Evolutionary conservation across 2,797 vertebrate genomes (phyloP), one percentile per base, ranked within the genome.

Genomic region (Pampus argenteus): DNA sequence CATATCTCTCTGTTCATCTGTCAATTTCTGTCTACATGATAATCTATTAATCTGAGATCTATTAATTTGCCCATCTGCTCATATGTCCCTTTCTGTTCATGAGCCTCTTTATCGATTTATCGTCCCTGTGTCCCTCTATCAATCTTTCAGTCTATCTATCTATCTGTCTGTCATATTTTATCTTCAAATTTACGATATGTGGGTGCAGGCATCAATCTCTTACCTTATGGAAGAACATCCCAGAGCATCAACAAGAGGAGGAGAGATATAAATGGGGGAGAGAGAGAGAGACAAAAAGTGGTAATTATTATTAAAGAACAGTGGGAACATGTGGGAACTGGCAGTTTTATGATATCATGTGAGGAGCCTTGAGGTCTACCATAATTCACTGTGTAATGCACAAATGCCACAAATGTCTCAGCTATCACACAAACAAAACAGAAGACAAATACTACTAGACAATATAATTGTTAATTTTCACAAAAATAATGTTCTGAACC

Each of bases 141-240:
- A 40, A 40, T 40, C 38, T 17, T 40, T 3, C 3, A 4, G 0
- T 36, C 51, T 18, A 26, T 71, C 42, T 44, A 29, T 71, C 31
- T 22, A 17, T 60, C 34, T 25, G 5, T 70, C 5, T 56, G 9
- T 50, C 40, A 29, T 57, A 25, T 8, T 28, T 31, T 8, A 28
- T 7, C 11, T 15, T 66, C 9, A 28, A 34, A 15, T 4, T 20
- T 51, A 9, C 36, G 56, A 70, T 56, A 47, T 18, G 59, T 59
- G 10, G 9, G 44, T 47, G 22, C 56, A 11, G 77, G 48, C 4
- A 28, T 40, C 40, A 18, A 38, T 86, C 48, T 86, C 89, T 93
- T 92, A 93, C 91, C 91, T 93, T 83, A 38, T 63, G 49, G 17
- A 56, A 13, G 71, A 69, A 31, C 22, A 69, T 51, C 48, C 20